phyloP scores from a whole-genome alignment of 2,797 vertebrate species.

The Clarias fuscus region DNA sequence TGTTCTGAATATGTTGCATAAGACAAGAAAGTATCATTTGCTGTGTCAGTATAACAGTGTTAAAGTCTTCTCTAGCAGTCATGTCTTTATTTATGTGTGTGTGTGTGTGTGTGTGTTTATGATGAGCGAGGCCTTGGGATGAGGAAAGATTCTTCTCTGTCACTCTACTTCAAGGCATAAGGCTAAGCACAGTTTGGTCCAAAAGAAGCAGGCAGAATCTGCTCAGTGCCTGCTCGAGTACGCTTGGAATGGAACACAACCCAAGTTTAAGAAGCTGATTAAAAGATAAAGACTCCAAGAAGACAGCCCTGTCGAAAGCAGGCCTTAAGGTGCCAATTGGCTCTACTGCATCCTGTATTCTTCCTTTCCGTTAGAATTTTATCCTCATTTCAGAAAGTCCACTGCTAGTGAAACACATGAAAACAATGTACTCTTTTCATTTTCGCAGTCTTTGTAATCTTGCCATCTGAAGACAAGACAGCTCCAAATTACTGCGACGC shows the following conservation, averaged over 20 bases:
- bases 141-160: slow-evolving; percentile 11
- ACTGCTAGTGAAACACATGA: slow-evolving; percentile 53
- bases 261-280: slow-evolving; percentile 55
- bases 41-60: slow-evolving; percentile 28
- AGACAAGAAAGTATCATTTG: slow-evolving; percentile 6
- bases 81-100: slow-evolving; percentile 1
- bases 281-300: slow-evolving; percentile 59
- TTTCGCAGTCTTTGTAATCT: slow-evolving; percentile 50
- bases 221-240: slow-evolving; percentile 53
- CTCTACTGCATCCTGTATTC: slow-evolving; percentile 55
- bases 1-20: slow-evolving; percentile 10
- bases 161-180: slow-evolving; percentile 8
- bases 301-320: slow-evolving; percentile 46
- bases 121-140: neutral
- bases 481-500: slow-evolving; percentile 53
- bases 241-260: slow-evolving; percentile 47
- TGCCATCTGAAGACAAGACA: slow-evolving; percentile 47
- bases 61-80: slow-evolving; percentile 1
- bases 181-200: slow-evolving; percentile 44
- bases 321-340: slow-evolving; percentile 57
- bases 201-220: slow-evolving; percentile 47
- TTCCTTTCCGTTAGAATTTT: slow-evolving; percentile 48
- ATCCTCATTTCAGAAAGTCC: slow-evolving; percentile 47
- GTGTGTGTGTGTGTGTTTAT: slow-evolving; percentile 6
- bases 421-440: slow-evolving; percentile 46